Evolutionary conservation across 2,888 invertebrate genomes (phyloP).

Genomic region (Drosophila mettleri): DNA sequence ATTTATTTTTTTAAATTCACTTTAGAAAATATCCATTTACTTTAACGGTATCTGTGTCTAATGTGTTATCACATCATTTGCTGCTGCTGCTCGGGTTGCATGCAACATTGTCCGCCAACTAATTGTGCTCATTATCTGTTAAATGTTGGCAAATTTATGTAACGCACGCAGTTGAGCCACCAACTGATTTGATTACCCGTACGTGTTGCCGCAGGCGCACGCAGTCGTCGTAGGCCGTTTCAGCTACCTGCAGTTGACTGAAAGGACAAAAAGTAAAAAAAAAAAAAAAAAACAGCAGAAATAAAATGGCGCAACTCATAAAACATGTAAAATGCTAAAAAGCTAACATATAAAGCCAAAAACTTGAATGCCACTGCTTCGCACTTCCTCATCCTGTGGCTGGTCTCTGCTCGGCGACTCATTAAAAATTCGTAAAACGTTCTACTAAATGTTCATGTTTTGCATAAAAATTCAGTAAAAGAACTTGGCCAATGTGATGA

Average conservation of each 20-base stretch:
- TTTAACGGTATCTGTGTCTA: background rate
- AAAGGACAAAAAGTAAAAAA: too few relatives aligned
- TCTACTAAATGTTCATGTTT: constrained; percentile 83
- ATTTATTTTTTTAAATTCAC: background rate
- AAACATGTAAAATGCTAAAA: constrained; percentile 76
- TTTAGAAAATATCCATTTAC: background rate
- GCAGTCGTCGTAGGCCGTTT: constrained; percentile 5
- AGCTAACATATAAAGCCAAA: constrained; percentile 45
- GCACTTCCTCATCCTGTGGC: background rate
- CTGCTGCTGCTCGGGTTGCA: constrained; percentile 22
- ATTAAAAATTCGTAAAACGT: constrained; percentile 83
- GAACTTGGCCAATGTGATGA: constrained; percentile 52
- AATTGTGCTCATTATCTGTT: constrained; percentile 78
- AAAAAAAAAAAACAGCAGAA: background rate
- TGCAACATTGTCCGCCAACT: constrained; percentile 49
- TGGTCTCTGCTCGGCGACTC: constrained; percentile 50
- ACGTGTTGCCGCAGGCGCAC: constrained; percentile 50
- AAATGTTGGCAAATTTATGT: constrained; percentile 78
- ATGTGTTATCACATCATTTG: constrained; percentile 45
- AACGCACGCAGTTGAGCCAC: constrained; percentile 65
- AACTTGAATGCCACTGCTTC: constrained; percentile 20
- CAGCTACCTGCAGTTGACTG: constrained; percentile 53
- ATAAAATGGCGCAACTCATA: constrained; percentile 53
- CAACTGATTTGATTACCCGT: constrained; percentile 75
- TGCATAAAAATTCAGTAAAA: constrained; percentile 78